A percentile compares a stretch with the other conserved stretches of the same genome.
Conservation (phyloP, 2,113 vertebrate genomes). For the Aramus guarauna region DNA sequence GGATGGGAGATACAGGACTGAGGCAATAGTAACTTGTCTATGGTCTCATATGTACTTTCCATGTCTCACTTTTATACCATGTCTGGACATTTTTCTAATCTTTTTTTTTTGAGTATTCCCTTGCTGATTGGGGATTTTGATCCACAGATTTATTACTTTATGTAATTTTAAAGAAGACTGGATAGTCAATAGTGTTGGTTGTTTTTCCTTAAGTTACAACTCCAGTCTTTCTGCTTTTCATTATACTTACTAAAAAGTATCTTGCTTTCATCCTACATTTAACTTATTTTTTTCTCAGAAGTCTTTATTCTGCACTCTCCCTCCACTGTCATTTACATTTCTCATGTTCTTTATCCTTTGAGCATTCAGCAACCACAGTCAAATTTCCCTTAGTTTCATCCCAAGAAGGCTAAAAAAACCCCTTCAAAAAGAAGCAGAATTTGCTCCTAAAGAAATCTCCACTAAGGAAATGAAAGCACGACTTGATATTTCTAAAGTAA, state of each 20-base stretch:
- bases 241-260: not conserved
- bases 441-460: not conserved
- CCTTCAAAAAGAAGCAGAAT: not conserved
- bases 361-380: not conserved
- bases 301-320: not conserved
- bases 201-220: not conserved
- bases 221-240: not conserved
- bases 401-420: not conserved
- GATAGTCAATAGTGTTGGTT: not conserved
- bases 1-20: rapidly evolving
- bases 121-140: not conserved
- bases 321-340: not conserved
- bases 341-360: not conserved
- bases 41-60: not conserved
- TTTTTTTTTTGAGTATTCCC: not conserved
- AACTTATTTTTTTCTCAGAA: not conserved
- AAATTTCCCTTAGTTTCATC: not conserved
- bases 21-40: not conserved
- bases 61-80: not conserved
- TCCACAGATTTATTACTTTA: not conserved
- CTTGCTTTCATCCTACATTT: not conserved
- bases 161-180: not conserved
- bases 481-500: not conserved
- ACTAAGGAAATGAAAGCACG: not conserved
- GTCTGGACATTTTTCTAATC: not conserved